phyloP scores from a whole-genome alignment of 2,888 invertebrate species.

The Drosophila antonietae region DNA sequence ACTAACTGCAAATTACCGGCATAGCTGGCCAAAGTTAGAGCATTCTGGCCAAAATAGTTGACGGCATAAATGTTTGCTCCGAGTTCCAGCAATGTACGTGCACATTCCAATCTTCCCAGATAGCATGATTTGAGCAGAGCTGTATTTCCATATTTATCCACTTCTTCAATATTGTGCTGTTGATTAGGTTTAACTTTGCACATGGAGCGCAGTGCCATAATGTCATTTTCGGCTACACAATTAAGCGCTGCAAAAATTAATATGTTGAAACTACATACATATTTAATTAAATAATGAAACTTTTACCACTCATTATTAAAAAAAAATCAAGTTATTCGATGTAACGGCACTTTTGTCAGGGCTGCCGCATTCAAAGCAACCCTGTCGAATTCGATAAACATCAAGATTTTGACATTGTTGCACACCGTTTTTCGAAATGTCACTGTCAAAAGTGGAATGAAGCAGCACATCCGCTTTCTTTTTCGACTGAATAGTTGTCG shows the following conservation, averaged over 20 bases:
- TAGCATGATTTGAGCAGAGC: conserved; percentile 82
- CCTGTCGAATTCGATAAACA: conserved; percentile 12
- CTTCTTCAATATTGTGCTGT: conserved; percentile 68
- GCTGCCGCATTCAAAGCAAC: conserved; percentile 8
- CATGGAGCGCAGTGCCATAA: conserved; percentile 63
- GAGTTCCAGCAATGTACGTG: conserved; percentile 65
- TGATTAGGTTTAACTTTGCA: conserved; percentile 58
- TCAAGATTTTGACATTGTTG: conserved; percentile 16
- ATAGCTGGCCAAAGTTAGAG: conserved; percentile 82
- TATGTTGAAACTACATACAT: no score
- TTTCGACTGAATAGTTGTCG: conserved; percentile 78
- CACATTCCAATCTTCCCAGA: conserved; percentile 73
- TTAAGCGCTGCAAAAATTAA: conserved; percentile 56
- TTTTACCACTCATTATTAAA: conserved; percentile 55
- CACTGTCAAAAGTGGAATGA: conserved; percentile 43
- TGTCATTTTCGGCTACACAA: conserved; percentile 70
- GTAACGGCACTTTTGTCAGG: conserved; percentile 52
- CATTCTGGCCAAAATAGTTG: conserved; percentile 83
- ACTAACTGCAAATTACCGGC: conserved; percentile 71
- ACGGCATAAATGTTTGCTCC: conserved; percentile 77
- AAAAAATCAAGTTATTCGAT: neutral
- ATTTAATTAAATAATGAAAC: neutral
- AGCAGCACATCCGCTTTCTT: conserved; percentile 74
- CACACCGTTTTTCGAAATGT: conserved; percentile 56
- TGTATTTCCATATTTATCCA: conserved; percentile 83